Conservation (phyloP, 2,888 invertebrate genomes). For the Aricia artaxerxes region DNA sequence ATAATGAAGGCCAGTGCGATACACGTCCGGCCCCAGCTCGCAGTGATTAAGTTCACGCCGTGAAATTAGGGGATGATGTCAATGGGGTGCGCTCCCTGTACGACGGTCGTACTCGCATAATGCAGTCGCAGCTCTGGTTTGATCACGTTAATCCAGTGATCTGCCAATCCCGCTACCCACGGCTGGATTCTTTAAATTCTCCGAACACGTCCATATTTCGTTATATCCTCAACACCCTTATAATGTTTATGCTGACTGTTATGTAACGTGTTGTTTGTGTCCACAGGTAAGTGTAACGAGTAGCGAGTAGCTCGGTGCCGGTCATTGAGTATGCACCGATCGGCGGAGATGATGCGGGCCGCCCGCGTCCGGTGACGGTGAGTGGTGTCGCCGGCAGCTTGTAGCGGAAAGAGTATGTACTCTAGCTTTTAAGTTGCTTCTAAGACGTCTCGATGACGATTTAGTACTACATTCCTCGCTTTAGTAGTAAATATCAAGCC, state of each 20-base stretch:
- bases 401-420: constrained; percentile 40
- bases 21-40: not conserved
- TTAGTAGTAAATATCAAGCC: not conserved
- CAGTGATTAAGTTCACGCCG: constrained; percentile 10
- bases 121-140: not conserved
- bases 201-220: constrained; percentile 14
- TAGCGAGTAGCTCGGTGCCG: constrained; percentile 22
- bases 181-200: not conserved
- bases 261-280: constrained; percentile 26
- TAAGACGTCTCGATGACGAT: not conserved
- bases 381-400: constrained; percentile 45
- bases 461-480: not conserved
- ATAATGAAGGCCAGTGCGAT: not conserved
- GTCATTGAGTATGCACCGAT: constrained; percentile 35
- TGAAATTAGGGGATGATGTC: constrained; percentile 7
- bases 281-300: constrained; percentile 45
- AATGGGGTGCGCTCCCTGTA: constrained; percentile 3
- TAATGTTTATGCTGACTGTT: constrained; percentile 18
- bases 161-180: not conserved
- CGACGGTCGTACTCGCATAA: not conserved
- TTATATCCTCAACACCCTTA: constrained; percentile 19
- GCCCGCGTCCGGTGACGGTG: constrained; percentile 37
- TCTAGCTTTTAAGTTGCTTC: not conserved
- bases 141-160: not conserved
- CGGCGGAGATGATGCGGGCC: constrained; percentile 36